Evolutionary conservation across 2,797 vertebrate species (phyloP).

Genomic region (Hypotaenidia okinawae): DNA sequence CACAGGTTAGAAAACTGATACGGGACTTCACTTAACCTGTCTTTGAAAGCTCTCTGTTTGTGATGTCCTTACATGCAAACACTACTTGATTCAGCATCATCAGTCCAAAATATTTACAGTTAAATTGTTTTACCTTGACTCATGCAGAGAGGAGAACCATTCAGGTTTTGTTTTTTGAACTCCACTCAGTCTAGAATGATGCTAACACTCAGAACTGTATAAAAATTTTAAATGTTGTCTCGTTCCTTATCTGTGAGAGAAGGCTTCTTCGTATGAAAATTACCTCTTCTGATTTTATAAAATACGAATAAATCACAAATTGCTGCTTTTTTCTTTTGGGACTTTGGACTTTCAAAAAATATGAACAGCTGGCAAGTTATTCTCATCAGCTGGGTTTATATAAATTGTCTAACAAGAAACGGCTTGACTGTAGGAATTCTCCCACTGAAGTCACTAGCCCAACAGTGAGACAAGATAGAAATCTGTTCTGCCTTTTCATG

Average conservation of each 20-base stretch:
- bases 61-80: not conserved
- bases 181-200: not conserved
- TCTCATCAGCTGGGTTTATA: not conserved
- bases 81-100: not conserved
- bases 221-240: not conserved
- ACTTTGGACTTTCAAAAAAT: not conserved
- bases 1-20: not conserved
- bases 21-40: not conserved
- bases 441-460: not conserved
- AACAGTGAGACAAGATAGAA: not conserved
- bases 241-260: not conserved
- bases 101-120: not conserved
- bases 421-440: not conserved
- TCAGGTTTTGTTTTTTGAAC: not conserved
- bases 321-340: not conserved
- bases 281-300: not conserved
- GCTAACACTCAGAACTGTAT: not conserved
- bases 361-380: not conserved
- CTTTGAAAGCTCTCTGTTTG: not conserved
- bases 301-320: not conserved
- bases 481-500: not conserved
- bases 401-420: not conserved
- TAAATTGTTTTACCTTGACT: not conserved
- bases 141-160: not conserved
- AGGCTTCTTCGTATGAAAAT: not conserved